Evolutionary conservation across 2,888 invertebrate genomes (phyloP).

Genomic region (Beris chalybata): DNA sequence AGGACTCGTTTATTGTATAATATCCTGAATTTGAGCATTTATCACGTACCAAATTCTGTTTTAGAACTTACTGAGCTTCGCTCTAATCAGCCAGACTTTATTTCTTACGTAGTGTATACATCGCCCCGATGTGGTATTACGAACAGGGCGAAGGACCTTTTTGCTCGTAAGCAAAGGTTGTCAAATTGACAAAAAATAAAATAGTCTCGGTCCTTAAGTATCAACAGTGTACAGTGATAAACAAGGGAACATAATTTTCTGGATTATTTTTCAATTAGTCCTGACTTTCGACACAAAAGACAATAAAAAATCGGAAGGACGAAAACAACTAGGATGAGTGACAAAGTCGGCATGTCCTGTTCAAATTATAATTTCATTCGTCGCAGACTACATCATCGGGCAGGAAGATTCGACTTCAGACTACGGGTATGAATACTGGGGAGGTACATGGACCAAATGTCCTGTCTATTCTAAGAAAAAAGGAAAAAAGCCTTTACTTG

Average conservation of each 20-base stretch:
- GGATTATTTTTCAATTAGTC: slow-evolving; percentile 35
- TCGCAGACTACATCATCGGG: neutral
- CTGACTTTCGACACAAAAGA: slow-evolving; percentile 29
- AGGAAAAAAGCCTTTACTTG: slow-evolving; percentile 7
- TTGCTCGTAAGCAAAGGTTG: neutral
- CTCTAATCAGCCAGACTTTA: slow-evolving; percentile 25
- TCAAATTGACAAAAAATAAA: slow-evolving; percentile 15
- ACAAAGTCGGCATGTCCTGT: slow-evolving; percentile 20
- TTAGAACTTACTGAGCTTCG: slow-evolving; percentile 24
- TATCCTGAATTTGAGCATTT: slow-evolving; percentile 34
- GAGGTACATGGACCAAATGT: no score
- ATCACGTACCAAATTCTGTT: slow-evolving; percentile 33
- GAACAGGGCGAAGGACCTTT: slow-evolving; percentile 5
- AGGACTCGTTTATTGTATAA: slow-evolving; percentile 30
- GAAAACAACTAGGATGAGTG: slow-evolving; percentile 1
- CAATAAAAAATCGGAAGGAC: slow-evolving; percentile 29
- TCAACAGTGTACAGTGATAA: slow-evolving; percentile 12
- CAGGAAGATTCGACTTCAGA: neutral
- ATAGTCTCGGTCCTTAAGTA: slow-evolving; percentile 1
- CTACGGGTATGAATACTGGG: neutral
- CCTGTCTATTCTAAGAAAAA: neutral
- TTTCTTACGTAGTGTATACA: slow-evolving; percentile 11
- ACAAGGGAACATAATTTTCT: slow-evolving; percentile 31
- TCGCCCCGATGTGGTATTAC: neutral
- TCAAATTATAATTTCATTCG: slow-evolving; percentile 34